Percentiles rank a stretch among this genome's conserved stretches.
phyloP scores from a whole-genome alignment of 2,888 invertebrate genomes.

The Eupithecia centaureata region DNA sequence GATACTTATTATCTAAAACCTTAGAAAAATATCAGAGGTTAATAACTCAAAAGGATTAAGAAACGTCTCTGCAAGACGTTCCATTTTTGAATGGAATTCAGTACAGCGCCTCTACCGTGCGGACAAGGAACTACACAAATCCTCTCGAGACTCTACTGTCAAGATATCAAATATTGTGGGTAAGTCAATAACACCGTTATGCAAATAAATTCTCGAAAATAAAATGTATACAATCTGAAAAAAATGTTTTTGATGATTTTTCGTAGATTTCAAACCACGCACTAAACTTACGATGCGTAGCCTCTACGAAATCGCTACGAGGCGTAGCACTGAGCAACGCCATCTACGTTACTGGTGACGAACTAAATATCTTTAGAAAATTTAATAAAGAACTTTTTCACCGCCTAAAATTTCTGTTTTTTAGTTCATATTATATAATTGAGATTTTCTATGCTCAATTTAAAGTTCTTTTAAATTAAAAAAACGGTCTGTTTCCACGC shows the following conservation, averaged over 20 bases:
- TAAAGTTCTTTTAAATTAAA: not conserved
- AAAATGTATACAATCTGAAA: not conserved
- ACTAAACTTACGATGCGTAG: constrained; percentile 1
- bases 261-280: not conserved
- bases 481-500: not conserved
- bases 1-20: too few species aligned
- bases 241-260: not conserved
- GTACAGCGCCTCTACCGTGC: not conserved
- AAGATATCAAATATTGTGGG: not conserved
- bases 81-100: not conserved
- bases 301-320: constrained; percentile 16
- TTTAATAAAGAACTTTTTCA: not conserved
- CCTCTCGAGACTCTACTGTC: not conserved
- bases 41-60: too few species aligned
- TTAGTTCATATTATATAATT: not conserved
- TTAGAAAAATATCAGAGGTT: too few species aligned
- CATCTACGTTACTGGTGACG: constrained; percentile 20
- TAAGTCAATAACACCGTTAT: not conserved
- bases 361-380: constrained; percentile 14
- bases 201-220: not conserved
- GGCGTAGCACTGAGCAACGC: constrained; percentile 23
- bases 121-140: not conserved
- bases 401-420: not conserved
- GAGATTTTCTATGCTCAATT: not conserved
- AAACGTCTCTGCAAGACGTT: not conserved